Base-by-base conservation (phyloP, 2,888 invertebrate genomes). In the Alcis repandata region DNA sequence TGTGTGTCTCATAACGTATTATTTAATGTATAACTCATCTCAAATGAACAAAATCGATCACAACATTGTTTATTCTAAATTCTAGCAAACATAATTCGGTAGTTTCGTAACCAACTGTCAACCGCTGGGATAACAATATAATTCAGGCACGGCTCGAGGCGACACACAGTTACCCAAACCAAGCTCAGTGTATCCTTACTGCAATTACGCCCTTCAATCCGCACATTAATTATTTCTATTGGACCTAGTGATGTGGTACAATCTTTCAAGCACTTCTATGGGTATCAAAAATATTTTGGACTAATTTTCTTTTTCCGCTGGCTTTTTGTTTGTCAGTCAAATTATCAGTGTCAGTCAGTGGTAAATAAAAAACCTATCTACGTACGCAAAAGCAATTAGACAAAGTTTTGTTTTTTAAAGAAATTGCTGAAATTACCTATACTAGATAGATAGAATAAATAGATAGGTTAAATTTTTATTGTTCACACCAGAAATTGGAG, bases 171-270 rank as follows among this genome's bases (percentile, higher is more conserved):
- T 45, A 52, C 43, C 56, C 11, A 17, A 51, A 27, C 57, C 51
- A 13, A 52, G 22, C 38, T 36, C 10, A 22, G 49, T 22, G 32
- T 49, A 51, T 49, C 63, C 57, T 17, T 27, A 38, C 57, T 51
- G 38, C 51, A 63, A 63, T 63, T 51, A 63, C 45, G 10, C 8
- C 40, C 22, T 38, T 27, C 63, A 43, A 63, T 49, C 53, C 41
- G 41, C 19, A 46, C 40, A 54, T 54, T 41, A 54, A 61, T 54
- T 61, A 48, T 48, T 45, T 48, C 15, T 15, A 22, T 40, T 27
- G 10, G 40, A 19, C 10, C n/a, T 60, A 46, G 60, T 22, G 53
- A 53, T 60, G n/a, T 6, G n/a, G 22, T 22, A 4, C 13, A 17
- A 41, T 15, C n/a, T 15, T 2, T 17, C 7, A 0, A 13, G 9